Percentiles rank a stretch among this genome's conserved stretches.
Conservation (phyloP, 2,113 vertebrate species). For the Perca schrenkii region DNA sequence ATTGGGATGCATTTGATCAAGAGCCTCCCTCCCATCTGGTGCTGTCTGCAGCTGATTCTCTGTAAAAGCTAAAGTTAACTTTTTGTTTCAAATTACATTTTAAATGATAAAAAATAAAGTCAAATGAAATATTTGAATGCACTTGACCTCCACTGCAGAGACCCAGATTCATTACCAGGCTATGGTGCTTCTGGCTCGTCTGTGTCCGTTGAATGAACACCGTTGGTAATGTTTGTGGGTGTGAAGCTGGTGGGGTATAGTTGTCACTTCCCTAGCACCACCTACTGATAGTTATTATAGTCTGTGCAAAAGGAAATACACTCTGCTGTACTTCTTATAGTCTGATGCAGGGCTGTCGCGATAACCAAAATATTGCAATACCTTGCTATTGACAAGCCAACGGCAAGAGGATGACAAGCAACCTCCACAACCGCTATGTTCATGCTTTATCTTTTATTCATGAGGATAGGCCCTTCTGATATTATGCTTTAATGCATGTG, state of each 20-base stretch:
- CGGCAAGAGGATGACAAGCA: too few relatives aligned
- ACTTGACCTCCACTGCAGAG: not conserved
- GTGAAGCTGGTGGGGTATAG: constrained; percentile 1
- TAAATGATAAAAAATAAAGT: not conserved
- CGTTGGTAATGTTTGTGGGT: not conserved
- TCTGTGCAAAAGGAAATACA: not conserved
- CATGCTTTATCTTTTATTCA: too few relatives aligned
- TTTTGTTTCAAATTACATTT: not conserved
- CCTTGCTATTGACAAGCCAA: too few relatives aligned
- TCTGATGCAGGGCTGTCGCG: not conserved
- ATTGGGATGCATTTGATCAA: not conserved
- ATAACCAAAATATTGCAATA: too few relatives aligned
- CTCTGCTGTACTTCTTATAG: not conserved
- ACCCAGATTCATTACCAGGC: constrained; percentile 3
- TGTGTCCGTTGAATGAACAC: not conserved
- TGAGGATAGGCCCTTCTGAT: too few relatives aligned
- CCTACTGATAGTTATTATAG: not conserved
- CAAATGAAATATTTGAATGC: too few relatives aligned
- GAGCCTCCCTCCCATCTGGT: not conserved
- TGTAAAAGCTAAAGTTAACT: too few relatives aligned
- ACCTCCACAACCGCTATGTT: too few relatives aligned
- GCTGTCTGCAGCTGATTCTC: not conserved
- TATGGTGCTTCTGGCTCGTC: not conserved
- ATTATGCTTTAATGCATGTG: too few relatives aligned
- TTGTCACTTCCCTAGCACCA: not conserved